Conservation (phyloP, 2,113 vertebrate species). For the Marcusenius ussheri region DNA sequence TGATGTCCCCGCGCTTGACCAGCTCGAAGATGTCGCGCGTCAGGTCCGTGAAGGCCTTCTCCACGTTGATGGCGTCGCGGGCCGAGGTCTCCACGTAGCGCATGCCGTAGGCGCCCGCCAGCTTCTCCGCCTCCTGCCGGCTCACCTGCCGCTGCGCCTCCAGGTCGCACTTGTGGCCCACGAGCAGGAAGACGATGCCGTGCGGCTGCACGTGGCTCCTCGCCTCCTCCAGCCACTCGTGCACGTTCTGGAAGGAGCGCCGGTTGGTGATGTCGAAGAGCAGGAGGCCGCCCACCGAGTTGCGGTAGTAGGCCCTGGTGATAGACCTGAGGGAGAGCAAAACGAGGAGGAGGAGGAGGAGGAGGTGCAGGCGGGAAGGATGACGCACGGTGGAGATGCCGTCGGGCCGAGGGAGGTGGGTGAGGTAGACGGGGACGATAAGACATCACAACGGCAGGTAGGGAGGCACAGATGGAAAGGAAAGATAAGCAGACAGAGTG, state of each 20-base stretch:
- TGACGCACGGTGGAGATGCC: background rate
- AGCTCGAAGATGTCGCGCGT: slow-evolving; percentile 90
- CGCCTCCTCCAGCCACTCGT: slow-evolving; percentile 81
- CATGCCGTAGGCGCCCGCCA: slow-evolving; percentile 84
- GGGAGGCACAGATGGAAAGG: background rate
- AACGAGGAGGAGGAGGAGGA: background rate
- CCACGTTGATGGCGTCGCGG: slow-evolving; percentile 90
- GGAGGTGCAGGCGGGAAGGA: background rate
- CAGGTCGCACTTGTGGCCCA: slow-evolving; percentile 95
- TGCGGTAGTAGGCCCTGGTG: slow-evolving; percentile 86
- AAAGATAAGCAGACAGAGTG: background rate
- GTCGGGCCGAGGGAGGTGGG: background rate
- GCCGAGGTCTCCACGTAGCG: slow-evolving; percentile 92
- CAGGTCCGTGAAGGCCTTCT: slow-evolving; percentile 93
- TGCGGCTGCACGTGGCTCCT: slow-evolving; percentile 90
- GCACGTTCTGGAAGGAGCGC: slow-evolving; percentile 91
- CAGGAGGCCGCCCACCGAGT: slow-evolving; percentile 92
- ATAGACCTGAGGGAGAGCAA: slow-evolving; percentile 66
- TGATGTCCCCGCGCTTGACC: slow-evolving; percentile 87
- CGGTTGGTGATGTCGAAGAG: slow-evolving; percentile 98
- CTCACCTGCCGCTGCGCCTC: slow-evolving; percentile 87
- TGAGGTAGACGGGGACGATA: background rate
- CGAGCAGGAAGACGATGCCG: slow-evolving; percentile 88
- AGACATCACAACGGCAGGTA: background rate
- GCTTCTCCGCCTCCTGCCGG: slow-evolving; percentile 87